A percentile compares a stretch with the other conserved stretches of the same genome.
Evolutionary conservation across 2,888 invertebrate species (phyloP).

Genomic region (Gnatocerus cornutus): DNA sequence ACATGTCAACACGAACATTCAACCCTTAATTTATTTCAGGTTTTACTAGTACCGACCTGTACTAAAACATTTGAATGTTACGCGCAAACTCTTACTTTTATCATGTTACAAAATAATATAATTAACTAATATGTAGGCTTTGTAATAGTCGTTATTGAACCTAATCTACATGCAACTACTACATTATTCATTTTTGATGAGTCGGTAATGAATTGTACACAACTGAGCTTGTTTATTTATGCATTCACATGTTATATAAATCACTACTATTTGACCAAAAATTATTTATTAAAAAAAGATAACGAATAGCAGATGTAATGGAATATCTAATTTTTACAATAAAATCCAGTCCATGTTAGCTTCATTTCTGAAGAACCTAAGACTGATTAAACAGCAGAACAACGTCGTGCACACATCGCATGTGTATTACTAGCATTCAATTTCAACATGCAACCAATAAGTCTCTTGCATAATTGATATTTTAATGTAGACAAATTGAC

Average conservation of each 20-base stretch:
- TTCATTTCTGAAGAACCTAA: neutral
- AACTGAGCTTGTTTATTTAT: neutral
- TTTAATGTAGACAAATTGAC: neutral
- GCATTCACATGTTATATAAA: neutral
- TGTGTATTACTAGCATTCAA: neutral
- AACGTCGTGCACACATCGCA: neutral
- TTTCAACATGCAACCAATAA: neutral
- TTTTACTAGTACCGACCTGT: slow-evolving; percentile 14
- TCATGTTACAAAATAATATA: slow-evolving; percentile 21
- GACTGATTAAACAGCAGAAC: neutral
- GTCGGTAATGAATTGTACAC: slow-evolving; percentile 3
- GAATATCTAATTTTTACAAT: too few relatives aligned
- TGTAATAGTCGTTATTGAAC: slow-evolving; percentile 21
- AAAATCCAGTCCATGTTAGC: neutral
- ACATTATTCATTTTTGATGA: slow-evolving; percentile 30
- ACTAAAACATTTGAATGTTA: slow-evolving; percentile 23
- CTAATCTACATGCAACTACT: slow-evolving; percentile 20
- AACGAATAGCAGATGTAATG: too few relatives aligned
- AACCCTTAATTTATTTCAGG: slow-evolving; percentile 13
- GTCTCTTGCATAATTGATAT: neutral
- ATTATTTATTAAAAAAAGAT: too few relatives aligned
- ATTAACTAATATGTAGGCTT: slow-evolving; percentile 33
- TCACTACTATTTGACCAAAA: too few relatives aligned
- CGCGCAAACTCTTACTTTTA: slow-evolving; percentile 32
- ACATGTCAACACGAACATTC: slow-evolving; percentile 31